Evolutionary conservation across 92 coral and sea anemone species (phyloP).

Genomic region (Parazoanthus darwini): DNA sequence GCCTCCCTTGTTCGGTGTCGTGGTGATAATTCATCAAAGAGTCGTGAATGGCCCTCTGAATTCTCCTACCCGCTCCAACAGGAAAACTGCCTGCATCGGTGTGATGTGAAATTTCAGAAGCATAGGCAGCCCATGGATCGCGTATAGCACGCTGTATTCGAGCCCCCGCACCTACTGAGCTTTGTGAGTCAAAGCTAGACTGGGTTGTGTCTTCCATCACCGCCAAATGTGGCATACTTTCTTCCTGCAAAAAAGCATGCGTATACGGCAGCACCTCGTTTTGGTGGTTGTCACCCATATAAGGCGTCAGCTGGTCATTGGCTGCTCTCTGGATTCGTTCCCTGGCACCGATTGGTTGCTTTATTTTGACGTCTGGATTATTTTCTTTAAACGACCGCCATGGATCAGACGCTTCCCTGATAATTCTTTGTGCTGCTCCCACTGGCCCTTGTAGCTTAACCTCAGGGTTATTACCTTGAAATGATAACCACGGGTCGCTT

Average conservation of each 20-base stretch:
- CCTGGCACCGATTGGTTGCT: slow-evolving; percentile 49
- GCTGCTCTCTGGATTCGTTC: slow-evolving; percentile 57
- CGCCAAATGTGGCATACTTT: background rate
- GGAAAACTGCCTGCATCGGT: background rate
- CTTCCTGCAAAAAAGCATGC: background rate
- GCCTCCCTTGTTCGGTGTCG: background rate
- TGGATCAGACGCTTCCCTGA: slow-evolving; percentile 24
- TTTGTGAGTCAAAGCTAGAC: background rate
- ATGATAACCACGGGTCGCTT: slow-evolving; percentile 28
- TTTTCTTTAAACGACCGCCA: slow-evolving; percentile 18
- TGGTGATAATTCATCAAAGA: slow-evolving; percentile 1
- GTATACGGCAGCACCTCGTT: background rate
- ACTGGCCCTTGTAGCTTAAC: slow-evolving; percentile 6
- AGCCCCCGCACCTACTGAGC: slow-evolving; percentile 51
- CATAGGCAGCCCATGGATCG: background rate
- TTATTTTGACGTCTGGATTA: slow-evolving; percentile 6
- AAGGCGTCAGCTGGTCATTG: slow-evolving; percentile 11
- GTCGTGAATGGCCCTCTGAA: slow-evolving; percentile 42
- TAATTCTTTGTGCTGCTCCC: slow-evolving; percentile 28
- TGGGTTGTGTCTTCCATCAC: background rate
- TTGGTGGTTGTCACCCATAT: background rate
- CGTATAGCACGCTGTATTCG: slow-evolving; percentile 51
- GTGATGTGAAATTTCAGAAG: background rate
- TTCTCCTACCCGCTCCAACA: slow-evolving; percentile 57
- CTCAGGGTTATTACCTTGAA: slow-evolving; percentile 10